phyloP scores from a whole-genome alignment of 1,140 invertebrate species.

The Drosophila repletoides region DNA sequence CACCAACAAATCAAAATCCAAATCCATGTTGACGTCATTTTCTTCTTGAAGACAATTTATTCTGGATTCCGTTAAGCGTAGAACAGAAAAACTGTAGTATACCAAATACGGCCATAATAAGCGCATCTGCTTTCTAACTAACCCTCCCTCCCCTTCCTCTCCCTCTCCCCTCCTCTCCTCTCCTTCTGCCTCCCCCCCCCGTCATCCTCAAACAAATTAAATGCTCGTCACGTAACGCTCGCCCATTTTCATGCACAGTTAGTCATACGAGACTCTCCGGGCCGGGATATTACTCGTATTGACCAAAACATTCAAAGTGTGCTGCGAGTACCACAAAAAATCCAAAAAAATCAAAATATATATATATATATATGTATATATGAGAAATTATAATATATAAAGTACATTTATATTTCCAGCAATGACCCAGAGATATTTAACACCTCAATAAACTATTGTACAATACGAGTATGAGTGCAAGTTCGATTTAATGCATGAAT shows the following conservation, averaged over 20 bases:
- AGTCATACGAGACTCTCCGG: constrained; percentile 51
- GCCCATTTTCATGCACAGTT: constrained; percentile 69
- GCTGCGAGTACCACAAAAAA: too few relatives aligned
- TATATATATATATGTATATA: not conserved
- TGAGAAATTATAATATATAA: not conserved
- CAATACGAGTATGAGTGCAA: not conserved
- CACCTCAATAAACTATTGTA: constrained; percentile 17
- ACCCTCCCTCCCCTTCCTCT: not conserved
- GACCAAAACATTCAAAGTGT: too few relatives aligned
- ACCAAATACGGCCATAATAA: constrained; percentile 65
- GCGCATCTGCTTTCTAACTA: constrained; percentile 69
- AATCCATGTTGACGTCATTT: constrained; percentile 23
- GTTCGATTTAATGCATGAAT: not conserved
- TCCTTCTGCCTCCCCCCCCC: too few relatives aligned
- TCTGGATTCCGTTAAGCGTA: constrained; percentile 34
- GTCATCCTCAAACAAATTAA: too few relatives aligned
- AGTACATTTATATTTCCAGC: not conserved
- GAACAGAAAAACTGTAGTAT: constrained; percentile 9
- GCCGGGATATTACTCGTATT: not conserved
- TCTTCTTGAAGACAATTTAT: constrained; percentile 13
- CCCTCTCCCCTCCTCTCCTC: too few relatives aligned
- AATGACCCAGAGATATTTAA: constrained; percentile 1
- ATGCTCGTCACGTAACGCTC: constrained; percentile 66
- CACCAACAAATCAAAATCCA: constrained; percentile 27
- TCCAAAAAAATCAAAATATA: constrained; percentile 4